Conservation (phyloP, 1,140 invertebrate genomes). For the Pseudomyrmex dendroicus region DNA sequence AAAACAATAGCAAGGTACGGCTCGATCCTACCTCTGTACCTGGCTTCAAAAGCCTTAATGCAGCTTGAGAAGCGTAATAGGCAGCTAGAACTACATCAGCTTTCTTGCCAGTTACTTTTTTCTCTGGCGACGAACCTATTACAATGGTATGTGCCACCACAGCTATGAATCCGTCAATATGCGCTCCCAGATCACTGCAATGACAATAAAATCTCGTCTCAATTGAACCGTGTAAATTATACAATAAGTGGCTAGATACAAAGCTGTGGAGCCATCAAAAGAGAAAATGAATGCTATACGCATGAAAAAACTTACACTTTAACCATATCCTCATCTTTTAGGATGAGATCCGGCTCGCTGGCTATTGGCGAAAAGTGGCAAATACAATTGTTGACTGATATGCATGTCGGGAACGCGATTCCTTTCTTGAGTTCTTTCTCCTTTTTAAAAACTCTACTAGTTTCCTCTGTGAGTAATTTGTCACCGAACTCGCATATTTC, state of each 20-base stretch:
- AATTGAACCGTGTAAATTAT: no score
- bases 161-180: constrained; percentile 99
- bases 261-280: not conserved
- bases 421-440: constrained; percentile 99
- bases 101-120: constrained; percentile 93
- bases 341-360: constrained; percentile 94
- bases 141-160: constrained; percentile 98
- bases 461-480: constrained; percentile 94
- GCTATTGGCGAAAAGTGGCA: constrained; percentile 99
- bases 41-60: constrained; percentile 95
- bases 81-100: constrained; percentile 98
- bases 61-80: constrained; percentile 97
- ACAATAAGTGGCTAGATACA: not conserved
- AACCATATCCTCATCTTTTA: constrained; percentile 97
- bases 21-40: constrained; percentile 91
- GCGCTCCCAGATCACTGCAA: constrained; percentile 97
- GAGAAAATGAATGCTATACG: constrained; percentile 21
- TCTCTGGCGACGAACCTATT: constrained; percentile 91
- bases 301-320: constrained; percentile 96
- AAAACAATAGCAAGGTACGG: not conserved
- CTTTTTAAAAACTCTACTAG: constrained; percentile 98
- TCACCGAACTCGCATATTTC: constrained; percentile 98
- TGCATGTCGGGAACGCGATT: constrained; percentile 99
- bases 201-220: constrained; percentile 34
- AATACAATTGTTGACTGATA: constrained; percentile 99